These are phyloP conservation scores for Meghimatium bilineatum DNA, from an alignment of 2,888 invertebrate species.

Conservation along the genomic window DNA sequence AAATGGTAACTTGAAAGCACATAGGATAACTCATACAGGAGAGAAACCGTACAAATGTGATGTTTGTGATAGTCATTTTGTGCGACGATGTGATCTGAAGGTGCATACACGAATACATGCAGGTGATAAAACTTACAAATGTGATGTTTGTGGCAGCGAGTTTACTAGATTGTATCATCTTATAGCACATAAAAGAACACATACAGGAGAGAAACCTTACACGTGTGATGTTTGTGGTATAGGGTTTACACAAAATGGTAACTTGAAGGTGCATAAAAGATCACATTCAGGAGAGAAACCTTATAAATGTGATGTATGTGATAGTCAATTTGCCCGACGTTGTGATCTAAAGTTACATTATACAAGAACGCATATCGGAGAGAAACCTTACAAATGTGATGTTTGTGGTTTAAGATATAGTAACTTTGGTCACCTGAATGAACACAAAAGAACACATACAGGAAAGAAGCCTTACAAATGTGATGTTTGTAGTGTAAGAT, in stretches of 20 bases:
- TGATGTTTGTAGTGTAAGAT: background rate
- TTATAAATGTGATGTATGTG: constrained; percentile 1
- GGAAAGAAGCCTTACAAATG: constrained; percentile 8
- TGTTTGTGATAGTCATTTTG: too few species aligned
- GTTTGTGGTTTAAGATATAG: background rate
- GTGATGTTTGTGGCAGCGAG: too few species aligned
- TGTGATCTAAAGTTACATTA: background rate
- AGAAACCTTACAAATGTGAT: constrained; percentile 14
- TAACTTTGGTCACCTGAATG: background rate
- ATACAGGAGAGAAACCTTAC: background rate
- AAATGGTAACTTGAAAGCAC: too few species aligned
- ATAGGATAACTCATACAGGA: too few species aligned
- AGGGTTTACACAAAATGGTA: background rate
- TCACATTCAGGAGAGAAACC: constrained; percentile 9
- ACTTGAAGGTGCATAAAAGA: too few species aligned
- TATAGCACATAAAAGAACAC: background rate
- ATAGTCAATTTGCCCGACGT: background rate
- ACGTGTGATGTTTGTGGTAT: background rate
- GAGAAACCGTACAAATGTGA: too few species aligned
- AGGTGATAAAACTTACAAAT: too few species aligned
- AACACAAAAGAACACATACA: constrained; percentile 2
- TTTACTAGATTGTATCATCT: too few species aligned
- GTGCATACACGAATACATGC: too few species aligned
- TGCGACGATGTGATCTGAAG: too few species aligned
- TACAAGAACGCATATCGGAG: constrained; percentile 4